Base-by-base conservation (phyloP, 2,888 invertebrate species). In the Teinopalpus imperialis region DNA sequence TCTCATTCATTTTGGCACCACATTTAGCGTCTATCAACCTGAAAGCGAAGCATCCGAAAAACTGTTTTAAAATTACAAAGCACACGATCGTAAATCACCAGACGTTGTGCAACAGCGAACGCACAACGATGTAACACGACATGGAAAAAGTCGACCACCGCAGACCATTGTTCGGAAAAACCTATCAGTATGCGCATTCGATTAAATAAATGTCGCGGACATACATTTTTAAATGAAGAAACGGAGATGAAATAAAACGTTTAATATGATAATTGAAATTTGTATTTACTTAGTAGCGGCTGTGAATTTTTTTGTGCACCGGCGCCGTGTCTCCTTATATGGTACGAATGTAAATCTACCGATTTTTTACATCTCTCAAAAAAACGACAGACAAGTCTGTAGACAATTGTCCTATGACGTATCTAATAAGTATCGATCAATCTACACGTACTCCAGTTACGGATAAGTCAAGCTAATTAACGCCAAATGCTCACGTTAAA, bases 261-360 rank as follows among this genome's bases (percentile, higher is more conserved):
- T 74, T 70, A 79, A 62, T 58, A 82, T 85, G 78, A 81, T 86
- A 82, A 86, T 81, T 85, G 74, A 85, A 88, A 85, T 86, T 83
- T 83, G 83, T 82, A 74, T 81, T 86, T 81, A 81, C 79, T 81
- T 85, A 80, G 71, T 60, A 56, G 55, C 53, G 52, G 62, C 59
- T 56, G 68, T 49, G 55, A 53, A 51, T 61, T 66, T 82, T 85
- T 86, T 87, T 77, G 64, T 60, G 36, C 50, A 57, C 61, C 69
- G 77, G 80, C 78, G 77, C 82, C 79, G 69, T 51, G 58, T 68
- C 69, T 49, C 82, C 83, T 29, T 82, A 74, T 72, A 78, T 53
- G 81, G 81, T 9, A 40, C 53, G 61, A 74, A 81, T 81, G 81
- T 75, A 78, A 75, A 82, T 82, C 78, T 67, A 68, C 78, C 78